A percentile compares a stretch with the other conserved stretches of the same genome.
phyloP scores from a whole-genome alignment of 2,113 vertebrate species.

The Muntiacus muntjak region DNA sequence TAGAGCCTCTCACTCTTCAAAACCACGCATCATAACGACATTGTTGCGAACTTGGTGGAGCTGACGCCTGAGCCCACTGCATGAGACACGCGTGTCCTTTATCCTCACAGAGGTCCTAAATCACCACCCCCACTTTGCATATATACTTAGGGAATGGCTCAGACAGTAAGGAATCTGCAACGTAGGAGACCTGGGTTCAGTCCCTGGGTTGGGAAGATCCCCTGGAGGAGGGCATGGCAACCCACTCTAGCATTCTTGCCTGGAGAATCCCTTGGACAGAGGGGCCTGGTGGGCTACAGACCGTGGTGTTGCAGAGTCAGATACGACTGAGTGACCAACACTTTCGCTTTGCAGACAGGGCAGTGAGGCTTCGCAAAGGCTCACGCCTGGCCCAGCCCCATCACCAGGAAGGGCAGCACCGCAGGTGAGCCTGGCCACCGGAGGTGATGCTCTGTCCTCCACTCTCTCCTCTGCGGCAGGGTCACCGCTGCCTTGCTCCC shows the following conservation, averaged over 20 bases:
- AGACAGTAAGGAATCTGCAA: not conserved
- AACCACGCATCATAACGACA: accelerated
- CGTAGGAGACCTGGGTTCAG: not conserved
- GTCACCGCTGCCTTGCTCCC: not conserved
- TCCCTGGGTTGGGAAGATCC: not conserved
- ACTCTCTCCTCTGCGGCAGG: not conserved
- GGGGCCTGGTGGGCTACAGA: not conserved
- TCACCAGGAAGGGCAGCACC: too few relatives aligned
- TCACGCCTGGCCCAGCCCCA: too few relatives aligned
- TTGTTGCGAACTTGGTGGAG: accelerated
- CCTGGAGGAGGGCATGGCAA: not conserved
- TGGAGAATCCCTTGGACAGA: not conserved
- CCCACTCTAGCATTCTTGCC: not conserved
- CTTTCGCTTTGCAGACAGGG: not conserved
- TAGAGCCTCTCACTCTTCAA: not conserved
- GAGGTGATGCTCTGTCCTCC: accelerated
- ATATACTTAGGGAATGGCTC: not conserved
- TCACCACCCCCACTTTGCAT: not conserved
- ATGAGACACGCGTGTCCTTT: too few relatives aligned
- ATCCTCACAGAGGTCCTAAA: not conserved
- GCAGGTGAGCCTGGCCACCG: not conserved
- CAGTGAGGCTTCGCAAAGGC: not conserved
- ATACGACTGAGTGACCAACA: not conserved
- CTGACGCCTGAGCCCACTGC: accelerated
- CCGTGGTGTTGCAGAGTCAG: accelerated